These are phyloP conservation scores for Trinectes maculatus DNA, from an alignment of 2,113 vertebrate genomes.

Conservation along the genomic window DNA sequence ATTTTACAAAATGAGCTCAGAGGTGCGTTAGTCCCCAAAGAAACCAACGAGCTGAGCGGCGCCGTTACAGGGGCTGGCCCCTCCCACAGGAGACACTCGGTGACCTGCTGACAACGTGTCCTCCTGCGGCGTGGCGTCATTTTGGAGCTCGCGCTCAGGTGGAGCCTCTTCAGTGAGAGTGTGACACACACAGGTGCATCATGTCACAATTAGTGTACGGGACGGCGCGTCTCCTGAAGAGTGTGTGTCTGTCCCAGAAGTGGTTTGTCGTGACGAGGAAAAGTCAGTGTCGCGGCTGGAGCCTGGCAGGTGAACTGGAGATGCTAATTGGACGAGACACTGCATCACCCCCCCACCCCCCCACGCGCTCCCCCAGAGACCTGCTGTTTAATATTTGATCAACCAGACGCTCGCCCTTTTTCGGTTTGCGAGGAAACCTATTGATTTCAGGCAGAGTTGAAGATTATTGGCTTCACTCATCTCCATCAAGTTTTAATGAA, in stretches of 20 bases:
- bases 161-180: constrained; percentile 43
- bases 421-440: constrained; percentile 60
- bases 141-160: constrained; percentile 33
- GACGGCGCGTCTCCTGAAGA: constrained; percentile 14
- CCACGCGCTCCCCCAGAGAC: constrained; percentile 54
- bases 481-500: constrained; percentile 82
- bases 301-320: constrained; percentile 69
- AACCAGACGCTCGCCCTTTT: constrained; percentile 45
- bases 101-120: constrained; percentile 18
- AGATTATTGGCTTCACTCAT: constrained; percentile 81
- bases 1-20: too few species aligned
- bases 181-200: constrained; percentile 55
- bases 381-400: constrained; percentile 81
- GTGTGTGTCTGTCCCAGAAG: constrained; percentile 48
- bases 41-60: constrained; percentile 16
- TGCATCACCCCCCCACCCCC: constrained; percentile 52
- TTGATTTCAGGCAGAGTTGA: constrained; percentile 77
- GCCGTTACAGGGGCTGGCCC: not conserved
- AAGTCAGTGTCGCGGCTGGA: constrained; percentile 49
- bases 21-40: too few species aligned
- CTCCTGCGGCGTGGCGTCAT: constrained; percentile 17
- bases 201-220: constrained; percentile 52
- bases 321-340: constrained; percentile 78
- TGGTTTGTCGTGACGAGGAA: constrained; percentile 41
- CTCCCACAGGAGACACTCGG: constrained; percentile 7